phyloP scores from a whole-genome alignment of 1,140 invertebrate species.

The Trichomalopsis sarcophagae region DNA sequence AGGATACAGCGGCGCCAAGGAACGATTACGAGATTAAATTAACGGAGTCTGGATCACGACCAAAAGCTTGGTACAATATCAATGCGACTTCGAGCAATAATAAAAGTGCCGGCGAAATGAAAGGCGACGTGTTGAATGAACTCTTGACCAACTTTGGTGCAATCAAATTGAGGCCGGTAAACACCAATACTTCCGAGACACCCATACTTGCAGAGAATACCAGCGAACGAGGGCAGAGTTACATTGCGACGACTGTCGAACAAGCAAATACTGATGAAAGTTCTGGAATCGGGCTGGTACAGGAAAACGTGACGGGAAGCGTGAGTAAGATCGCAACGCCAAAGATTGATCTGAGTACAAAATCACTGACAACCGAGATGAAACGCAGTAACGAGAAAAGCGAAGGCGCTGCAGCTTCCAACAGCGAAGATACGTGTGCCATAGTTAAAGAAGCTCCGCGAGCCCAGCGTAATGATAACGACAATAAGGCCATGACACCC shows the following conservation, averaged over 20 bases:
- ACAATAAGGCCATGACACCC: slow-evolving; percentile 70
- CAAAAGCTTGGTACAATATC: neutral
- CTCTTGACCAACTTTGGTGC: slow-evolving; percentile 66
- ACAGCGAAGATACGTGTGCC: slow-evolving; percentile 67
- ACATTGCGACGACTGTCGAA: neutral
- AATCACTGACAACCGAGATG: neutral
- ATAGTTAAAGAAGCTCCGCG: slow-evolving; percentile 64
- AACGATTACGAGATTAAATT: neutral
- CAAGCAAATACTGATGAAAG: slow-evolving; percentile 4
- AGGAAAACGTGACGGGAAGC: neutral
- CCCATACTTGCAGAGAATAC: neutral
- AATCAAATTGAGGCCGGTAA: slow-evolving; percentile 66
- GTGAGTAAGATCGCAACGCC: neutral
- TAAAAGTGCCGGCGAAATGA: slow-evolving; percentile 60
- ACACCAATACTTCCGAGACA: neutral
- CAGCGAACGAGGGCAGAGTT: neutral
- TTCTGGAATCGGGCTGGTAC: neutral
- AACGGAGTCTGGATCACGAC: neutral
- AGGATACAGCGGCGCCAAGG: neutral
- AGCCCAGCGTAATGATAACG: slow-evolving; percentile 65
- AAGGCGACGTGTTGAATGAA: slow-evolving; percentile 68
- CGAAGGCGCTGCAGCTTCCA: neutral
- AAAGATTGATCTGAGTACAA: neutral
- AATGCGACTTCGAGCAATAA: slow-evolving; percentile 2
- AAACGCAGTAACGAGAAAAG: neutral